Base-by-base conservation (phyloP, 2,888 invertebrate species). In the Sarcophaga caerulescens region DNA sequence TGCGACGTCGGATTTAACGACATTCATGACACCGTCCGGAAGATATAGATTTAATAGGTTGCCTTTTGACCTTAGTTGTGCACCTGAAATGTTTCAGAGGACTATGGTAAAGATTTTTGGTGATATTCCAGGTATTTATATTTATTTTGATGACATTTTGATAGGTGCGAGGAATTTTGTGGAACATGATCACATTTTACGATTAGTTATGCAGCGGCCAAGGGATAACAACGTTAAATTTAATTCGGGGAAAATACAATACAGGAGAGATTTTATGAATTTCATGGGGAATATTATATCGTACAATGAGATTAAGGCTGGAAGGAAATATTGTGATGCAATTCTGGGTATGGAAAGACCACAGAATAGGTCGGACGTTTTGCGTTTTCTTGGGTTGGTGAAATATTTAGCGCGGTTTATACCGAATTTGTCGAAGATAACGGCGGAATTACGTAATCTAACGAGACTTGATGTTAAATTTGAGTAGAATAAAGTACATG, bases 141-240 rank as follows among this genome's bases (percentile, higher is more conserved):
- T 92, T 1, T 92, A 92, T 85, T 90, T 91, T 84, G 91, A 92
- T 89, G 91, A 92, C 84, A 68, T 92, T 44, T 81, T 90, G n/a
- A 89, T 91, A 19, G 81, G 84, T 66, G 90, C 82, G 1, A 14
- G 73, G 62, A 79, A n/a, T 71, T 59, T 84, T 45, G 70, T 73
- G 60, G 88, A 85, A 83, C 88, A 89, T 85, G 87, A 88, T 84
- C 19, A 79, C 60, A 85, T 52, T 19, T 23, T 88, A 6, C 4
- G 12, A 1, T 73, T 75, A 23, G 85, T 88, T 4, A 70, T 89
- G 47, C 63, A 88, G 59, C 65, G 88, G 4, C 86, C 87, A 25
- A 71, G 80, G 23, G 78, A 84, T 47, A 52, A 62, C 14, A 47
- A 45, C 1, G 12, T 12, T 11, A 87, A 35, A 65, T 88, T 66